phyloP scores from a whole-genome alignment of 2,888 invertebrate species.

The Mechanitis messenoides region DNA sequence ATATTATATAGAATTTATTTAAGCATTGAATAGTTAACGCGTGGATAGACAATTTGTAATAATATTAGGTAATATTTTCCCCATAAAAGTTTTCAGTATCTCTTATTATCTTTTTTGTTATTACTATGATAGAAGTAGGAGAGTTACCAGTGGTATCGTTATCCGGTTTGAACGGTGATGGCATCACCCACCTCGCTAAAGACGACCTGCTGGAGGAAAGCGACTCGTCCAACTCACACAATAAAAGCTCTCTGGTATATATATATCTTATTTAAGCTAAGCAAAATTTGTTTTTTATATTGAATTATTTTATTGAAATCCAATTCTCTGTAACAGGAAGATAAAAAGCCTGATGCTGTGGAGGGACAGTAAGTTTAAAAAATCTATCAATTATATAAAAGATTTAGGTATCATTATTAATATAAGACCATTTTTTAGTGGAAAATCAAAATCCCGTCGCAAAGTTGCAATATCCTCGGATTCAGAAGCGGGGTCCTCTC shows the following conservation, averaged over 20 bases:
- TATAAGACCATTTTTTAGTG: slow-evolving; percentile 34
- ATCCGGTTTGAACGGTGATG: slow-evolving; percentile 51
- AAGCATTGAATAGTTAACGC: no score
- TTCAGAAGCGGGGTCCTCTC: slow-evolving; percentile 56
- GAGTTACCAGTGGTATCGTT: slow-evolving; percentile 52
- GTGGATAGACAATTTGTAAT: no score
- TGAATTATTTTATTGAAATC: background rate
- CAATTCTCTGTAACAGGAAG: slow-evolving; percentile 40
- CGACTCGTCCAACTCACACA: slow-evolving; percentile 51
- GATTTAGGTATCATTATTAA: background rate
- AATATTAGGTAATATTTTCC: no score
- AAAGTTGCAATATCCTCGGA: slow-evolving; percentile 64
- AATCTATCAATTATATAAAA: background rate
- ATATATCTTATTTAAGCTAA: background rate
- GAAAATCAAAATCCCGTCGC: slow-evolving; percentile 53
- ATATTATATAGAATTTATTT: no score
- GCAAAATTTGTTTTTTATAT: background rate
- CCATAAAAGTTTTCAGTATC: no score
- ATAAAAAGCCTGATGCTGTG: slow-evolving; percentile 42
- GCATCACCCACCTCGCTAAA: slow-evolving; percentile 52
- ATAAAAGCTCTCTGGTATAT: slow-evolving; percentile 33
- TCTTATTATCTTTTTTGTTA: background rate
- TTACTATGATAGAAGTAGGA: slow-evolving; percentile 30
- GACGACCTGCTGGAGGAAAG: slow-evolving; percentile 60
- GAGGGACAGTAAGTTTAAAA: slow-evolving; percentile 51